Evolutionary conservation across 2,888 invertebrate genomes (phyloP), one percentile per base, ranked within the genome.

Genomic region (Siphonodentalium dalli): DNA sequence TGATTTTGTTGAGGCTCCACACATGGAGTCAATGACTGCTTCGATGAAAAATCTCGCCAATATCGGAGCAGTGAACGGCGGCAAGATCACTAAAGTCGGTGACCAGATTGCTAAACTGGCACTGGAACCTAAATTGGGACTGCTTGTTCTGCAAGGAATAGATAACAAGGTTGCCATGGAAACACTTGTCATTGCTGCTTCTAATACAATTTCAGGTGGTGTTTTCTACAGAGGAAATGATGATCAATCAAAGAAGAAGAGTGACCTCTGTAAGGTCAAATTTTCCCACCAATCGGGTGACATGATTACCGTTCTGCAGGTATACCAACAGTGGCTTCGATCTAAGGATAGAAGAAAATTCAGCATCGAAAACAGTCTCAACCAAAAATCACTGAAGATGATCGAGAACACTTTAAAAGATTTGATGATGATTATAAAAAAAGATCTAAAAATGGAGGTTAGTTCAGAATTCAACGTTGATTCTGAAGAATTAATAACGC

Each of bases 1-100:
- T 58, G 72, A 78, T 31, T 80, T 75, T 64, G 71, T 79, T 2
- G 66, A 77, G 41, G 54, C 74, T 4, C 75, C 74, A 8, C 27
- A 63, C 8, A 13, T 37, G 29, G 68, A 62, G 7, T 61, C 69
- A 5, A 54, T 79, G 28, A 37, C 48, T 4, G 43, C 49, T 9
- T 71, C 76, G 5, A 41, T 72, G 40, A 47, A 55, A 8, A 59
- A 61, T 43, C 61, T 79, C 33, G 45, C 47, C 5, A 45, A 60
- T 9, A 57, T 79, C 5, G 72, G 69, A 37, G 79, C 79, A 21
- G 49, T 72, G 9, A 50, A 59, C 28, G 47, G 51, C 9, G 45
- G 48, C 11, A 58, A 62, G 18, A 60, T 78, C 15, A 74, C 77
- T 24, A 66, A 69, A 2, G 38, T 71, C 5, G 78, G 77, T 3